Conservation (phyloP, 2,888 invertebrate species). For the Ommatoiulus sabulosus region DNA sequence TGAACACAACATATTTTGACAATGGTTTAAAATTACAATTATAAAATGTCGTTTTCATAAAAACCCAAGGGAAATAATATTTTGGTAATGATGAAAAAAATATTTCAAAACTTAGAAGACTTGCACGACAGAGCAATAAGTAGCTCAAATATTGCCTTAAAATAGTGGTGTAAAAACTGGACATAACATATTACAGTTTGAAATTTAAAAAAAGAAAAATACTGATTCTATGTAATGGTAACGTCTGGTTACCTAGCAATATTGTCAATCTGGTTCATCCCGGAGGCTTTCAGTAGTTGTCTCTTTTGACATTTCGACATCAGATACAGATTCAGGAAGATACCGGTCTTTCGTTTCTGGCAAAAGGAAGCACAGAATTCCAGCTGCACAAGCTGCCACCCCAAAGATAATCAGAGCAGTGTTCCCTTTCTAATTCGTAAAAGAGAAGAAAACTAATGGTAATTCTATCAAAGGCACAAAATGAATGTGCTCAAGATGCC, state of each 20-base stretch:
- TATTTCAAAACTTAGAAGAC: neutral
- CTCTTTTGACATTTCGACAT: constrained; percentile 54
- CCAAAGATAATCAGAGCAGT: constrained; percentile 54
- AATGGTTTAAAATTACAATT: neutral
- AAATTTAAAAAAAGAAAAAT: neutral
- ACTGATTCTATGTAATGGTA: neutral
- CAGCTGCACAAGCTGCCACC: constrained; percentile 46
- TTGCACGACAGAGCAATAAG: neutral
- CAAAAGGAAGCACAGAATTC: constrained; percentile 54
- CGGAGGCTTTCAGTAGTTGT: constrained; percentile 5
- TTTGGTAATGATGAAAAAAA: neutral
- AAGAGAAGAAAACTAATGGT: neutral
- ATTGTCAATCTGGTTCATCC: neutral
- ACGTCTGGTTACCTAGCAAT: neutral
- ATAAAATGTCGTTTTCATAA: neutral
- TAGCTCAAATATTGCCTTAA: constrained; percentile 3
- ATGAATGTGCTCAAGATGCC: no score
- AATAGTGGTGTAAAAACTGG: neutral
- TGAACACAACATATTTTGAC: neutral
- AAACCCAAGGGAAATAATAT: neutral
- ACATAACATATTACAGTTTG: neutral
- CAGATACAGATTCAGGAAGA: constrained; percentile 54
- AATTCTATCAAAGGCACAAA: neutral
- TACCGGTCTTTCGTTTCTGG: constrained; percentile 56
- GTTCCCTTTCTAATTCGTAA: constrained; percentile 50